Conservation (phyloP, 2,797 vertebrate genomes). For the Pipistrellus kuhlii region DNA sequence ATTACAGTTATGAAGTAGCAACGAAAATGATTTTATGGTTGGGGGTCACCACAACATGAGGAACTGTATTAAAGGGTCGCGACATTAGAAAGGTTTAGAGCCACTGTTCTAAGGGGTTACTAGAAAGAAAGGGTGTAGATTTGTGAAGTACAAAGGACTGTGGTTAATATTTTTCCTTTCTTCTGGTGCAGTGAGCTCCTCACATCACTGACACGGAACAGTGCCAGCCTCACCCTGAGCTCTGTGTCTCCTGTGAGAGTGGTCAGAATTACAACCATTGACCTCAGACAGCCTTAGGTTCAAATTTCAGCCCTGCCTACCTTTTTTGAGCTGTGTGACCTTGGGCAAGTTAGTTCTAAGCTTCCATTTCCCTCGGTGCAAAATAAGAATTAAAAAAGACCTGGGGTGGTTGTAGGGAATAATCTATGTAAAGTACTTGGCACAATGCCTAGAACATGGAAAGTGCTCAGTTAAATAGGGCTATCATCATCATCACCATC, state of each 20-base stretch:
- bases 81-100: no score
- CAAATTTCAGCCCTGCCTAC: constrained; percentile 2
- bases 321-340: background rate
- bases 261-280: background rate
- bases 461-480: background rate
- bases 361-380: constrained; percentile 48
- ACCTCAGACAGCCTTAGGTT: background rate
- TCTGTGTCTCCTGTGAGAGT: background rate
- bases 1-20: no score
- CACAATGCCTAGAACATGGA: background rate
- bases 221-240: background rate
- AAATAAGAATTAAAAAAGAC: background rate
- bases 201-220: background rate
- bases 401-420: background rate
- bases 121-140: constrained; percentile 61
- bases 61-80: no score
- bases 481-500: background rate
- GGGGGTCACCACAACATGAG: no score
- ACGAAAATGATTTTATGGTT: no score
- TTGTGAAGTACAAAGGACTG: constrained; percentile 51
- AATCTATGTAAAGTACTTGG: background rate
- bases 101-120: constrained; percentile 63
- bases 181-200: background rate
- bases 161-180: constrained; percentile 42
- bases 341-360: background rate